A percentile compares a stretch with the other conserved stretches of the same genome.
These are phyloP conservation scores for Melanotaenia pygmaea DNA, from an alignment of 2,797 vertebrate genomes.

Conservation along the genomic window DNA sequence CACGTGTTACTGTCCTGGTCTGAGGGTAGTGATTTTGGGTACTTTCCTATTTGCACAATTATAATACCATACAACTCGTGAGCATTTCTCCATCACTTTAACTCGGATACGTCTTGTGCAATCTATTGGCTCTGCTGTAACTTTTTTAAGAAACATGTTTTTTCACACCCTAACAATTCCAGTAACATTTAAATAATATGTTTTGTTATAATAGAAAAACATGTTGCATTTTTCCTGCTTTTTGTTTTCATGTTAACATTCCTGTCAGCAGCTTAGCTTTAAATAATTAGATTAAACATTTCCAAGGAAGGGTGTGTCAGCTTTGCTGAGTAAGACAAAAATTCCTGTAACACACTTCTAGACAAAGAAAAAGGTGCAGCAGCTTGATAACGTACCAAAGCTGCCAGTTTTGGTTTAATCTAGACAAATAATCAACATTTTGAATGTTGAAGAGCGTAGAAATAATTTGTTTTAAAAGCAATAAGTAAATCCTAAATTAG, in stretches of 20 bases:
- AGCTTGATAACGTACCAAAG: neutral
- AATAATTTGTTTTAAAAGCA: neutral
- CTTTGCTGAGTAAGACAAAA: neutral
- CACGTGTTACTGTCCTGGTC: neutral
- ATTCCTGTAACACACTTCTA: neutral
- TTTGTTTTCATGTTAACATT: neutral
- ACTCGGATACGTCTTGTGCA: neutral
- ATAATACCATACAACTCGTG: neutral
- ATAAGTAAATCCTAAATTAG: neutral
- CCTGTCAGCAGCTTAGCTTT: neutral
- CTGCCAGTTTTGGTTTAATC: neutral
- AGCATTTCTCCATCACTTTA: neutral
- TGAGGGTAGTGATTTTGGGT: neutral
- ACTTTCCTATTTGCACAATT: conserved; percentile 1
- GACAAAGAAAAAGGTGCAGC: neutral
- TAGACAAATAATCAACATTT: neutral
- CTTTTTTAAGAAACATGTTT: neutral
- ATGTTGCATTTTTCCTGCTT: neutral
- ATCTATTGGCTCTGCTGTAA: neutral
- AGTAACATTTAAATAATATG: neutral
- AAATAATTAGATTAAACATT: neutral
- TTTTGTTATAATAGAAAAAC: too few relatives aligned
- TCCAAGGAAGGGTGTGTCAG: conserved; percentile 6
- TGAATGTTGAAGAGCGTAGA: neutral
- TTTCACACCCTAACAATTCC: neutral